Base-by-base conservation (phyloP, 92 coral and sea anemone species). In the Diadumene lineata region DNA sequence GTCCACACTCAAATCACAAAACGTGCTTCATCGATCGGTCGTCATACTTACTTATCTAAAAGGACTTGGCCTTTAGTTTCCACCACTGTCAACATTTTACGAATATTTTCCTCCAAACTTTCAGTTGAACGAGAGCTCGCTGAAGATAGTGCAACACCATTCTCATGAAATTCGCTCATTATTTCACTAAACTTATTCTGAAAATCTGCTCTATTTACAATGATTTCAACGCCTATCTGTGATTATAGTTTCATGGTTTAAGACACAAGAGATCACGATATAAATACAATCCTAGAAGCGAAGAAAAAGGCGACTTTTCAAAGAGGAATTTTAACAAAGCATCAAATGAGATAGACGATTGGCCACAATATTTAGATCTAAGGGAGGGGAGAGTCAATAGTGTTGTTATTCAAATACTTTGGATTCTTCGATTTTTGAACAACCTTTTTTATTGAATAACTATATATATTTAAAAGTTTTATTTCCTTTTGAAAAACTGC, bases 41-140 rank as follows among this genome's bases (percentile, higher is more conserved):
- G 58, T 53, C 58, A 53, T 27, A 76, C 75, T 77, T 84, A 88
- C 97, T 92, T 84, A 55, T 91, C 88, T 38, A 91, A 77, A 31
- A 78, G 72, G 18, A 69, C 88, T 62, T 61, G 78, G 83, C 80
- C 79, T 70, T 86, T 67, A 25, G 78, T 86, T 28, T 80, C 90
- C 29, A 79, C 72, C 31, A 86, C 76, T 56, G 64, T 84, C 38
- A 87, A 64, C 38, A 91, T 84, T 74, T 83, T 86, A 34, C 92
- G 90, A 38, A 91, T 88, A 65, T 79, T 91, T 30, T 91, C 97
- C 13, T 91, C 97, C 56, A 91, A 70, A 75, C 90, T 88, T 74
- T 89, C 97, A 44, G 83, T 91, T 28, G 97, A 91, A 56, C 80
- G 72, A 9, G 92, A 87, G 68, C 92, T 87, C 1, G 80, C 62